Base-by-base conservation (phyloP, 2,797 vertebrate species). In the Mormyrus hasselquistii region DNA sequence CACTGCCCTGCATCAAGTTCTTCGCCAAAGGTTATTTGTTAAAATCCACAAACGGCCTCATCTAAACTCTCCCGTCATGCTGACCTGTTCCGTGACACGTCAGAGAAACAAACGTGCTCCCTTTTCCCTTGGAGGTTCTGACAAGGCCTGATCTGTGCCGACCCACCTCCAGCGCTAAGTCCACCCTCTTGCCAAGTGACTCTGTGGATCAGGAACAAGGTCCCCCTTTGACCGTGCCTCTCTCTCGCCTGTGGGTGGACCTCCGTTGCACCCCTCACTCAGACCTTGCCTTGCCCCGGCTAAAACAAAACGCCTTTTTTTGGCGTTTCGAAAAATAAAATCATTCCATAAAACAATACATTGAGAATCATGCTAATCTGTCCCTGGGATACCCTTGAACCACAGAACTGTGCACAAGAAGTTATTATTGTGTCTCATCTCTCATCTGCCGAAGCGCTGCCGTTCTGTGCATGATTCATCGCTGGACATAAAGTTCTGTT, bases 171-270 rank as follows among this genome's bases (percentile, higher is more conserved):
- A 59, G 47, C n/a, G 41, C 8, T 29, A 25, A 4, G 38, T 55
- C 38, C 3, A 12, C 22, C 53, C 79, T 47, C 25, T 59, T 50
- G 88, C 88, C 88, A 89, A 62, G 88, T 55, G 76, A 22, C 76
- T 44, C 22, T 7, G 12, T 82, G 76, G 69, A 53, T 19, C 6
- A 50, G 38, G 53, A 84, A 85, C 76, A 89, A 89, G 19, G 41
- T 49, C 53, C 29, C 76, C 53, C 53, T 44, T 83, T 83, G 76
- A 84, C 88, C 34, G 8, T n/a, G 82, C 49, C n/a, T n/a, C 22
- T 8, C 7, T 2, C 44, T 10, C 9, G 10, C 22, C 47, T 38
- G 69, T 76, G 69, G 34, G 41, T 16, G 14, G 69, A 41, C 69
- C 69, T 76, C 69, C 5, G 9, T 19, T 41, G 4, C 10, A 25